phyloP scores from a whole-genome alignment of 2,888 invertebrate species.

The Coleophora deauratella region DNA sequence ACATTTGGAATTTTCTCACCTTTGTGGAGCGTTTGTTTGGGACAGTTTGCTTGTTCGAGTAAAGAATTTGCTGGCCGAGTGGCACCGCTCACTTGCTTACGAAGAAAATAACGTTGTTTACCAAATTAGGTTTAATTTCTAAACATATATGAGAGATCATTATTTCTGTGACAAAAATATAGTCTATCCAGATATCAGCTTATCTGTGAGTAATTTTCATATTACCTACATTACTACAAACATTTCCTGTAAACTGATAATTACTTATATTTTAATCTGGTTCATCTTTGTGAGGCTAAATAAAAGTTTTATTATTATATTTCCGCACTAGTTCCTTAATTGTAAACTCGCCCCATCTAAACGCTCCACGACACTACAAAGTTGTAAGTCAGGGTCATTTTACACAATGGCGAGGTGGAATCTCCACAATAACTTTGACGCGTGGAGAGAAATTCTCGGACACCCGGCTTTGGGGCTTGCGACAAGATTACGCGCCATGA shows the following conservation, averaged over 20 bases:
- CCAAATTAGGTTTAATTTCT: too few relatives aligned
- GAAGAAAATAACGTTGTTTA: too few relatives aligned
- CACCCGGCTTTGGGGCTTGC: conserved; percentile 24
- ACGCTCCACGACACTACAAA: conserved; percentile 18
- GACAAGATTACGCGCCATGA: conserved; percentile 33
- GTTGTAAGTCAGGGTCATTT: conserved; percentile 26
- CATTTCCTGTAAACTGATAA: too few relatives aligned
- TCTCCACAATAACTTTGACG: conserved; percentile 43
- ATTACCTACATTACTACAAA: too few relatives aligned
- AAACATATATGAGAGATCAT: too few relatives aligned
- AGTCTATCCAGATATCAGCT: too few relatives aligned
- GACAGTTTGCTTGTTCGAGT: conserved; percentile 7
- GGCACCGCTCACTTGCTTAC: too few relatives aligned
- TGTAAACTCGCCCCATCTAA: conserved; percentile 8
- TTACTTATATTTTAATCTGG: too few relatives aligned
- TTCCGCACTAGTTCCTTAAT: background rate
- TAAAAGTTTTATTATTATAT: background rate
- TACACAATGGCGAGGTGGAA: conserved; percentile 40
- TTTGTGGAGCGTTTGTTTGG: conserved; percentile 18
- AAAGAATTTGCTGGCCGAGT: too few relatives aligned
- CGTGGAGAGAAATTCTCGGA: conserved; percentile 37
- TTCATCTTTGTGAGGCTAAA: too few relatives aligned
- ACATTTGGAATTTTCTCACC: conserved; percentile 28
- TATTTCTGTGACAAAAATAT: too few relatives aligned
- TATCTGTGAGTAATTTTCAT: too few relatives aligned